phyloP scores from a whole-genome alignment of 2,888 invertebrate genomes.

The Amiota communis region DNA sequence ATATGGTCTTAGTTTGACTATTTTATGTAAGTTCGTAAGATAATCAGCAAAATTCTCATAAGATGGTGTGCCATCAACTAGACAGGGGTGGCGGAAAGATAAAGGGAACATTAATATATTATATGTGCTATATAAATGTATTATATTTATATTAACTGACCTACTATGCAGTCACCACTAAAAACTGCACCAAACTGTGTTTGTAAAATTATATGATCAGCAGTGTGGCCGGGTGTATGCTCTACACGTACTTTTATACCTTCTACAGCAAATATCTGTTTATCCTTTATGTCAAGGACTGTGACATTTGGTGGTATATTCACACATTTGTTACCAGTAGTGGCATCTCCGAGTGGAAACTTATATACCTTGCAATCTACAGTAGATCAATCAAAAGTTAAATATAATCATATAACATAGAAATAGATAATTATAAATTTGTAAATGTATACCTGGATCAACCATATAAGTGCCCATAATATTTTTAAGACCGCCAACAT shows the following conservation, averaged over 20 bases:
- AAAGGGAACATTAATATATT: not conserved
- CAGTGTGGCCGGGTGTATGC: slow-evolving; percentile 88
- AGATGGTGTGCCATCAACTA: slow-evolving; percentile 92
- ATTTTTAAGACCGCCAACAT: slow-evolving; percentile 89
- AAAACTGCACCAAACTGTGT: slow-evolving; percentile 90
- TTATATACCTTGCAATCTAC: slow-evolving; percentile 81
- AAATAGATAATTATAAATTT: not conserved
- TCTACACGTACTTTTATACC: slow-evolving; percentile 83
- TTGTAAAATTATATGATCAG: slow-evolving; percentile 89
- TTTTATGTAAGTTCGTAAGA: slow-evolving; percentile 87
- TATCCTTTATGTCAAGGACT: slow-evolving; percentile 78
- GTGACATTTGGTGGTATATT: slow-evolving; percentile 75
- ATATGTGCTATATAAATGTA: not conserved
- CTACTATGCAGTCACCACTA: slow-evolving; percentile 95
- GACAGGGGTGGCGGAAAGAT: not conserved
- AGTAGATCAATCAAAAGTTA: slow-evolving; percentile 44
- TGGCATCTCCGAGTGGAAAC: slow-evolving; percentile 75
- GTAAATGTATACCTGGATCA: slow-evolving; percentile 45
- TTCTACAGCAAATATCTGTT: slow-evolving; percentile 78
- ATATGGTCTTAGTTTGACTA: slow-evolving; percentile 81
- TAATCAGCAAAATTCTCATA: slow-evolving; percentile 95
- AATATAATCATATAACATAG: no score
- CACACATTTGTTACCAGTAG: slow-evolving; percentile 69
- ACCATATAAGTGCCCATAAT: slow-evolving; percentile 68
- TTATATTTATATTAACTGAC: slow-evolving; percentile 40